Evolutionary conservation across 2,888 invertebrate species (phyloP), one percentile per base, ranked within the genome.

Genomic region (Stenodera caucasica): DNA sequence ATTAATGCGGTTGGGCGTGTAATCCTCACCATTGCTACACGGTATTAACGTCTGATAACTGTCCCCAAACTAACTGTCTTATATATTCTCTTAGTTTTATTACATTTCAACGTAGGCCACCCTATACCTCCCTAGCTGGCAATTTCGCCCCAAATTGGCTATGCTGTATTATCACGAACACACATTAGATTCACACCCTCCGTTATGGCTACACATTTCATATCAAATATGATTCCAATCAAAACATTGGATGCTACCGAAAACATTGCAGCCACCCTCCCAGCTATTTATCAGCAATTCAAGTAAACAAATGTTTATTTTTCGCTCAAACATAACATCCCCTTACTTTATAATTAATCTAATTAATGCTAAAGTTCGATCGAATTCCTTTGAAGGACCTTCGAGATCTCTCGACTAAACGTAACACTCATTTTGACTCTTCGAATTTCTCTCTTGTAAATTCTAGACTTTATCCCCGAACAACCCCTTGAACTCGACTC

Each of bases 11-110:
- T 68, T 68, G 69, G 68, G 72, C 71, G 69, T 72, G 74, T 75
- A 75, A 75, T 75, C 75, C 75, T 58, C 61, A 69, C 63, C 68
- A 73, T 71, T 68, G 69, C 69, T 70, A 72, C 72, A 69, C 53
- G 68, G 72, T 70, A 72, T 74, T 74, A 74, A 68, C 71, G 67
- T 68, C 67, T 66, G 71, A 72, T 72, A 73, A 70, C 64, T 66
- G 66, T 66, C 66, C 70, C 72, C 70, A 61, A 58, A 65, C 5
- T 63, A 66, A 59, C 57, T 58, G 58, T 54, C 59, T 52, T 57
- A 64, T 58, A 63, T 64, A 65, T 63, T 68, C 64, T 68, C 37
- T 68, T 61, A 59, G 58, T 63, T 66, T 66, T 66, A 68, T 68
- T 66, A 60, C 61, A 58, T 63, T 63, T 58, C 60, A 57, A 45